Conservation (phyloP, 2,113 vertebrate genomes). For the Microcebus jonahi region DNA sequence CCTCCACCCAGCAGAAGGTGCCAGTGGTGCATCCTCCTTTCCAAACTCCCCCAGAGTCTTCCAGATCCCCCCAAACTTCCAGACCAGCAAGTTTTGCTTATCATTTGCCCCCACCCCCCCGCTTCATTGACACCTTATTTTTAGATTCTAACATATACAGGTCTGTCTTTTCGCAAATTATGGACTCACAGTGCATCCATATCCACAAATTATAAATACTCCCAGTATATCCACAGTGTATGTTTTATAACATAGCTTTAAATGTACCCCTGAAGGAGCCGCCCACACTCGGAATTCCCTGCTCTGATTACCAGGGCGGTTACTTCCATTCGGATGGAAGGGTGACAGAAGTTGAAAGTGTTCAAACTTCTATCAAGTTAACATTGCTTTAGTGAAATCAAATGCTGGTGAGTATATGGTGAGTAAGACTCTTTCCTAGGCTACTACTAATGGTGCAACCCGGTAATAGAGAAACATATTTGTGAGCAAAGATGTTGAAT, state of each 20-base stretch:
- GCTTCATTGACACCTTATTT: not conserved
- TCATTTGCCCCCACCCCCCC: not conserved
- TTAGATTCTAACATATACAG: not conserved
- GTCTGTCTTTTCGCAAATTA: not conserved
- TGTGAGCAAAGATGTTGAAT: not conserved
- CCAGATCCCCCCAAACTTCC: not conserved
- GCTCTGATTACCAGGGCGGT: not conserved
- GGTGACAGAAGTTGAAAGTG: not conserved
- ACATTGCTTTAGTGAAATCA: not conserved
- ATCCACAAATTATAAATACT: not conserved
- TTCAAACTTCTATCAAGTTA: not conserved
- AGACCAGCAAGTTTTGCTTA: not conserved
- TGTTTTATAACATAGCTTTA: not conserved
- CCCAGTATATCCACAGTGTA: not conserved
- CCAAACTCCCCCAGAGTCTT: not conserved
- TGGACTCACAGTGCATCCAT: not conserved
- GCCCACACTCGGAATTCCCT: not conserved
- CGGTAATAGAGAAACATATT: not conserved
- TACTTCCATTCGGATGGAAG: not conserved
- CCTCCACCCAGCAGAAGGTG: not conserved
- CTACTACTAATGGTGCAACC: not conserved
- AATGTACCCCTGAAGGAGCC: not conserved
- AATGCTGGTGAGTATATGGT: not conserved
- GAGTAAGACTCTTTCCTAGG: not conserved
- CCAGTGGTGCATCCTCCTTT: not conserved